phyloP scores from a whole-genome alignment of 1,140 invertebrate genomes.

The Drosophila tani region DNA sequence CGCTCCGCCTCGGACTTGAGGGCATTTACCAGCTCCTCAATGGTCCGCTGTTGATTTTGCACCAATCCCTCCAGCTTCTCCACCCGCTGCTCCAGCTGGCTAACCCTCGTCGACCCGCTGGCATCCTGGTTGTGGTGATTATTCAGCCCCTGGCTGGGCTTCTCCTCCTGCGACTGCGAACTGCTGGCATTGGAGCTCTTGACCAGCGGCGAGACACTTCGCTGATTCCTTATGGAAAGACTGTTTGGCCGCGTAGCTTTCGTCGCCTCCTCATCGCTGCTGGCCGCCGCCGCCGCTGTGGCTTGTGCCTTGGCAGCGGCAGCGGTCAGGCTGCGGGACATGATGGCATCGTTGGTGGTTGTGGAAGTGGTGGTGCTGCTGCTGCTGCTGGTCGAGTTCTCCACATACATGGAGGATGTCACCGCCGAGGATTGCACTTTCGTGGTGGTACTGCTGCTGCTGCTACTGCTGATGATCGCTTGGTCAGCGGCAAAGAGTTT shows the following conservation, averaged over 20 bases:
- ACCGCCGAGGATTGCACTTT: constrained; percentile 81
- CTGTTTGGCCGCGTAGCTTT: constrained; percentile 74
- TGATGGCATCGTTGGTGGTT: constrained; percentile 63
- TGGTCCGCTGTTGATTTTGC: constrained; percentile 87
- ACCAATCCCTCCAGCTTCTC: constrained; percentile 87
- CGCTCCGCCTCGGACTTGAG: constrained; percentile 87
- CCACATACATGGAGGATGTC: constrained; percentile 70
- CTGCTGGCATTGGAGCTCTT: constrained; percentile 53
- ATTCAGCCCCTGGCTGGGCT: constrained; percentile 46
- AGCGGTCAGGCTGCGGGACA: constrained; percentile 63
- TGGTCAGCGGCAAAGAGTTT: constrained; percentile 69
- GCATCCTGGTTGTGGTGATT: constrained; percentile 44
- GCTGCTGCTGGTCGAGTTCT: constrained; percentile 66
- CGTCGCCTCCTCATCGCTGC: constrained; percentile 70
- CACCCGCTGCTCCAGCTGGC: constrained; percentile 85
- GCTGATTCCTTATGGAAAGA: constrained; percentile 73
- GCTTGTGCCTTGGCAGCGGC: constrained; percentile 43
- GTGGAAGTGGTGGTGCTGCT: constrained; percentile 72
- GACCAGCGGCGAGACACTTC: constrained; percentile 74
- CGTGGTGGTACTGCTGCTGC: constrained; percentile 58
- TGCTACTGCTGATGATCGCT: constrained; percentile 42
- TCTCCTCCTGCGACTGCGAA: constrained; percentile 47
- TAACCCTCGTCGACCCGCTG: constrained; percentile 67
- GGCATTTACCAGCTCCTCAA: constrained; percentile 86
- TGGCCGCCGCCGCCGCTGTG: constrained; percentile 22